phyloP scores from a whole-genome alignment of 2,113 vertebrate species.

The Ciconia boyciana region DNA sequence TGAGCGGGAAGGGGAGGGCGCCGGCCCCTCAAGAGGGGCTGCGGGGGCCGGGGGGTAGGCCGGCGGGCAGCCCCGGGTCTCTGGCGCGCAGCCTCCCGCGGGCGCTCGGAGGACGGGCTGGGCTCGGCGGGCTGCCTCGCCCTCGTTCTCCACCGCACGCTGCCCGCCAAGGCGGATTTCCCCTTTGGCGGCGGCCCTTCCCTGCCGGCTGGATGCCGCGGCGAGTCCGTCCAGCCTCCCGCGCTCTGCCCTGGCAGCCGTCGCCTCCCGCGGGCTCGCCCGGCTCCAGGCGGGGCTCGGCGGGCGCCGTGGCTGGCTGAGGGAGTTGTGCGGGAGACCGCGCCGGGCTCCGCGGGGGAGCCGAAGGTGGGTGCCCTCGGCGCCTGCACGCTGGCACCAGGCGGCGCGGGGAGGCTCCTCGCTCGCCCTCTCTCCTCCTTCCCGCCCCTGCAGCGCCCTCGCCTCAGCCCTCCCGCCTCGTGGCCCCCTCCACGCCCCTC shows the following conservation, averaged over 20 bases:
- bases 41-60: neutral
- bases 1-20: too few species aligned
- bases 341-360: neutral
- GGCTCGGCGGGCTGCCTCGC: neutral
- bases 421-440: neutral
- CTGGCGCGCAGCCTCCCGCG: neutral
- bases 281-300: neutral
- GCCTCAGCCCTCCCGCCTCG: neutral
- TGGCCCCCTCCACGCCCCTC: constrained; percentile 36
- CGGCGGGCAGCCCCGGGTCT: neutral
- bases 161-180: neutral
- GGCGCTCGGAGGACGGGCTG: neutral
- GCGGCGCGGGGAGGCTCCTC: neutral
- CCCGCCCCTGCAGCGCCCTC: neutral
- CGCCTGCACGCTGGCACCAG: neutral
- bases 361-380: neutral
- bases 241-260: neutral
- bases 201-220: neutral
- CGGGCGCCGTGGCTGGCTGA: neutral
- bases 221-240: neutral
- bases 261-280: neutral
- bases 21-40: neutral
- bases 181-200: neutral
- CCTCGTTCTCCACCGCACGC: neutral
- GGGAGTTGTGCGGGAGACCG: neutral